phyloP scores from a whole-genome alignment of 2,113 vertebrate species.

The Zonotrichia leucophrys region DNA sequence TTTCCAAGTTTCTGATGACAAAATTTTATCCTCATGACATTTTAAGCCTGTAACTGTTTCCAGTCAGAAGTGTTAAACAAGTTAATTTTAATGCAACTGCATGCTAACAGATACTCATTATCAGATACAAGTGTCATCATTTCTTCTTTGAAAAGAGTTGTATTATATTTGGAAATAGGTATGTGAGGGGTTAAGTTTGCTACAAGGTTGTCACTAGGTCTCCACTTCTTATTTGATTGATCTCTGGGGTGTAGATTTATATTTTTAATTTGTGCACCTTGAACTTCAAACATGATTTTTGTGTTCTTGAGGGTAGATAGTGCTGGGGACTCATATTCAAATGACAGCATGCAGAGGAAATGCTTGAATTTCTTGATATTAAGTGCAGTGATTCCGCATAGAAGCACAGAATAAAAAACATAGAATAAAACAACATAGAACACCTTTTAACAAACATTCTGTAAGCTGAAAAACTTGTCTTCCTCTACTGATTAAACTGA shows the following conservation, averaged over 20 bases:
- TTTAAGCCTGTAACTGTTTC: not conserved
- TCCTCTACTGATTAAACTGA: not conserved
- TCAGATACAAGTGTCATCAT: not conserved
- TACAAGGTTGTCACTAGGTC: not conserved
- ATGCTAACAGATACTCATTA: not conserved
- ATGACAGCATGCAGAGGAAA: not conserved
- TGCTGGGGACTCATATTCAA: not conserved
- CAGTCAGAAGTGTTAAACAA: not conserved
- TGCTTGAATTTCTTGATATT: not conserved
- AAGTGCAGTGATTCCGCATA: not conserved
- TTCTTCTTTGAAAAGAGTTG: not conserved
- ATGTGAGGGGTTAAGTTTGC: not conserved
- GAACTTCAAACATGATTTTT: not conserved
- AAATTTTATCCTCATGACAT: fast-evolving
- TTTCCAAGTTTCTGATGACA: not conserved
- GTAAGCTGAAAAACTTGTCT: not conserved
- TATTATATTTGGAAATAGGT: not conserved
- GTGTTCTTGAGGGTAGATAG: not conserved
- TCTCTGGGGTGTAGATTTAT: not conserved
- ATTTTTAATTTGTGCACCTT: not conserved
- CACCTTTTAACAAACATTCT: not conserved
- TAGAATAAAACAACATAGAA: not conserved
- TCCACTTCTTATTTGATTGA: not conserved
- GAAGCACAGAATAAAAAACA: not conserved
- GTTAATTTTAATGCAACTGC: not conserved